Evolutionary conservation across 2,113 vertebrate genomes (phyloP), one percentile per base, ranked within the genome.

Genomic region (Melanostigma gelatinosum): DNA sequence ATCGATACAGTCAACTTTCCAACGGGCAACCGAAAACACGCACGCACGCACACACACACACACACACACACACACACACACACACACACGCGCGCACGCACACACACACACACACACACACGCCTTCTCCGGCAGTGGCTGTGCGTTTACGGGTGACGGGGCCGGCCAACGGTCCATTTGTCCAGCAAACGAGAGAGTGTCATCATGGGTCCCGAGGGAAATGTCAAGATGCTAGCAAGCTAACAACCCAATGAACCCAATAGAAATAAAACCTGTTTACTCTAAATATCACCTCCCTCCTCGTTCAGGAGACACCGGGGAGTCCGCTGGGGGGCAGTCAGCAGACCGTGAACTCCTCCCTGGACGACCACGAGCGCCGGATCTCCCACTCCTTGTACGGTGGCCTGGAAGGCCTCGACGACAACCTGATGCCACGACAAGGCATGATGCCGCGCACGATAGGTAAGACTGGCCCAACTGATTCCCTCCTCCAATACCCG

Each of bases 371-470:
- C 42, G 98, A 99, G 71, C 95, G 98, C 1, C 93, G 98, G 46
- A 99, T 99, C 92, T 99, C 98, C 61, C 98, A 99, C 85, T 98
- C 97, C 0, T 92, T 99, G 10, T 99, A 98, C 0, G 89, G 96
- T 0, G 96, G 96, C 27, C 96, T 98, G 0, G 97, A 99, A 80
- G 97, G 96, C 0, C 95, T 98, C 6, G 96, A 94, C 1, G 97
- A 98, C 72, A 97, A 97, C 0, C 90, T 97, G 93, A 94, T 95
- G 20, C 97, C 97, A 40, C 96, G 93, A 1, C 71, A 85, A 0
- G 89, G 89, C 42, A 82, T 91, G 77, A 94, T 95, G 75, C 96
- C 93, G 38, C 95, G 96, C 78, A 97, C 97, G 44, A 95, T 97
- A 92, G 97, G 97, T 99, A 87, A 95, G 96, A 90, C 68, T n/a